Base-by-base conservation (phyloP, 2,113 vertebrate species). In the Nymphicus hollandicus region DNA sequence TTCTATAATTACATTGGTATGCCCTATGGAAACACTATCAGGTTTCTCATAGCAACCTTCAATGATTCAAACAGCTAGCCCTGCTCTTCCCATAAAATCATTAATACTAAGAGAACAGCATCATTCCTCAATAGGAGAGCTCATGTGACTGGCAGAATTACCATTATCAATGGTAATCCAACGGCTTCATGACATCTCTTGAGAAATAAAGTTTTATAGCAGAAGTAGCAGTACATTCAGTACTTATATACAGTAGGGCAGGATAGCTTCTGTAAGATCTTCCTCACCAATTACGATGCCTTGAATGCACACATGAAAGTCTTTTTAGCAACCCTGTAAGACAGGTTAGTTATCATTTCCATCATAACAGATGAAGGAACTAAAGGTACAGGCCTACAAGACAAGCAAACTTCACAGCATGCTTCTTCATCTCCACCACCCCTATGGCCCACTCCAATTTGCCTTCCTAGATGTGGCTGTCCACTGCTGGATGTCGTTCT, bases 31-130 rank as follows among this genome's bases (percentile, higher is more conserved):
- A 96, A 89, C 72, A 81, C 49, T 80, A 46, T n/a, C 37, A 47
- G 58, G 44, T 85, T 95, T 89, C 81, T 94, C 89, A 49, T n/a
- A 85, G 91, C 78, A 92, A 83, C 76, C 61, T 88, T 49, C 72
- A 92, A 23, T 50, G 66, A 95, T 46, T 88, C 87, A 71, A 79
- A 74, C 35, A 79, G 49, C 83, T 17, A 85, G 65, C 31, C 46
- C 23, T 6, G 12, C 39, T 86, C 68, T 71, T 63, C 68, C 64
- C 60, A 78, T 20, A 74, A 69, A 76, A 86, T 69, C 47, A 25
- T 68, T 88, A 88, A 80, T 13, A 70, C 20, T 20, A 72, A 33
- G 49, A 73, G 44, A 44, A 7, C 20, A 90, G 70, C 79, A 82
- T 39, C 37, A 58, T 24, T 50, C 76, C 60, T 68, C 39, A 81